Base-by-base conservation (phyloP, 1,140 invertebrate genomes). In the Drosophila quadrilineata region DNA sequence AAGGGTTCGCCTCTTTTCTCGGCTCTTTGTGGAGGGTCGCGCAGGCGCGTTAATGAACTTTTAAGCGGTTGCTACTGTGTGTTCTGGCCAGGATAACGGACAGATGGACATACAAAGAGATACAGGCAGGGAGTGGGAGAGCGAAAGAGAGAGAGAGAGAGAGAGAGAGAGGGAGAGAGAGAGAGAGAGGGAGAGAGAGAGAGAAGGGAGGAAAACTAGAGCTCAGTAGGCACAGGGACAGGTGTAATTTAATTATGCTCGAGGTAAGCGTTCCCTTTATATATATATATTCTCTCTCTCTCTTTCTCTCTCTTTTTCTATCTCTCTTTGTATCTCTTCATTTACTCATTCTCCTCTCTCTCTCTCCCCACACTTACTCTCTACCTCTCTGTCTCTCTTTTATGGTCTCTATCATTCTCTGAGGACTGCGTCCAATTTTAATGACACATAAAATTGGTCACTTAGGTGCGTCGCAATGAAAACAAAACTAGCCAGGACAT, bases 371-470 rank as follows among this genome's bases (percentile, higher is more conserved):
- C n/a, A n/a, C n/a, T n/a, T n/a, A n/a, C n/a, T n/a, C n/a, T n/a
- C n/a, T n/a, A n/a, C n/a, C n/a, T n/a, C n/a, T n/a, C n/a, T n/a
- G n/a, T n/a, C n/a, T n/a, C n/a, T n/a, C n/a, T n/a, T n/a, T n/a
- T n/a, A n/a, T n/a, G n/a, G n/a, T n/a, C n/a, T n/a, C n/a, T n/a
- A n/a, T n/a, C n/a, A n/a, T 45, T 12, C 6, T 26, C 41, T 45
- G 41, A 62, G 74, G 58, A n/a, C 45, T 24, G 79, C 79, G 79
- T 85, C 75, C 79, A 79, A 79, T 84, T 84, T 84, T 84, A 84
- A 84, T 84, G 79, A 84, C 80, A 84, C 79, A 84, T 84, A 85
- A 84, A 84, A 84, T 84, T 84, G 79, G 79, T 84, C 79, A 79
- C 79, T 85, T 84, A 84, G 85, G 79, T 70, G 71, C 52, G 60